Evolutionary conservation across 2,113 vertebrate genomes (phyloP).

Genomic region (Trinectes maculatus): DNA sequence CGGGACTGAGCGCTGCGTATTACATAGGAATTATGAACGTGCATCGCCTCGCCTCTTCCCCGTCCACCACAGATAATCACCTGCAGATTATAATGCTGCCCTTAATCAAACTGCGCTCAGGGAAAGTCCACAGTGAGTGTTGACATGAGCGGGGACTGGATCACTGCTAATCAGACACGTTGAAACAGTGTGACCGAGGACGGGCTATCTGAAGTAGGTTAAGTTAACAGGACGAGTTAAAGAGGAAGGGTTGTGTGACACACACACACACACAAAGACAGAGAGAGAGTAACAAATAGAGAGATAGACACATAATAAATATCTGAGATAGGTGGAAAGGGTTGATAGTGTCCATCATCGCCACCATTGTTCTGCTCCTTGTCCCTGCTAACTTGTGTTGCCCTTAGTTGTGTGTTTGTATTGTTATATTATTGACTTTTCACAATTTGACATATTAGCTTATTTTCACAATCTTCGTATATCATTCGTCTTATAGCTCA

Average conservation of each 20-base stretch:
- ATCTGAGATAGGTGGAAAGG: slow-evolving; percentile 4
- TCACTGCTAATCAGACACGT: slow-evolving; percentile 38
- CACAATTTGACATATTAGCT: too few relatives aligned
- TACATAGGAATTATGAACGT: slow-evolving; percentile 75
- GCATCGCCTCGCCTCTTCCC: slow-evolving; percentile 26
- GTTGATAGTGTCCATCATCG: neutral
- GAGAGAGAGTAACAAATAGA: too few relatives aligned
- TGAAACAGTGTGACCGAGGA: slow-evolving; percentile 19
- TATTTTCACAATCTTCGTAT: too few relatives aligned
- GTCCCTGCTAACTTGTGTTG: neutral
- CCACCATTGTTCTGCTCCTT: too few relatives aligned
- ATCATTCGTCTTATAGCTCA: too few relatives aligned
- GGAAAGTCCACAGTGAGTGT: slow-evolving; percentile 56
- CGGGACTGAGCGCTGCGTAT: slow-evolving; percentile 66
- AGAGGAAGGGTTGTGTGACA: slow-evolving; percentile 13
- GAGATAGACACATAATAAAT: slow-evolving; percentile 10
- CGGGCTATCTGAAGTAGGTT: slow-evolving; percentile 23
- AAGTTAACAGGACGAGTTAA: slow-evolving; percentile 14
- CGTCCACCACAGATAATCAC: slow-evolving; percentile 66
- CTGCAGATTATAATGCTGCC: slow-evolving; percentile 70
- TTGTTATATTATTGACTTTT: too few relatives aligned
- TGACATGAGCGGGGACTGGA: slow-evolving; percentile 26
- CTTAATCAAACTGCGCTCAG: slow-evolving; percentile 69
- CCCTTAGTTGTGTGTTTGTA: neutral
- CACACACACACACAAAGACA: slow-evolving; percentile 2